Percentiles rank a stretch among this genome's conserved stretches.
phyloP scores from a whole-genome alignment of 2,888 invertebrate species.

The Caenorhabditis sp. region DNA sequence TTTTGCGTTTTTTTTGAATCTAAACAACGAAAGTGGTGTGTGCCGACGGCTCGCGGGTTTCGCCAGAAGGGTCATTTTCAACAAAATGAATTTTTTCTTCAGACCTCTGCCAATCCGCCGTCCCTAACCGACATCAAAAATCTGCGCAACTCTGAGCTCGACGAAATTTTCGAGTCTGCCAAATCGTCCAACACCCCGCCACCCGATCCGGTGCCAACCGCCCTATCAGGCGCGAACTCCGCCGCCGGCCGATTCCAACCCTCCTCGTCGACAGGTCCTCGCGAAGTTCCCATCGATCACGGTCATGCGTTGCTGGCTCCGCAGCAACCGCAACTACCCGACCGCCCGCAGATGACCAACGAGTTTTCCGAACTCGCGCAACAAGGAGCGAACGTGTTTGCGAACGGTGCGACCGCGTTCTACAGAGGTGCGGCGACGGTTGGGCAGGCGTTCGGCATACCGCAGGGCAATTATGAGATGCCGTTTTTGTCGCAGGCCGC shows the following conservation, averaged over 20 bases:
- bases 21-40: no score
- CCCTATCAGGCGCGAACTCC: background rate
- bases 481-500: constrained; percentile 49
- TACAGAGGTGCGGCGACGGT: constrained; percentile 52
- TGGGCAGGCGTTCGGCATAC: constrained; percentile 50
- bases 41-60: no score
- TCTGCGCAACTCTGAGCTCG: constrained; percentile 23
- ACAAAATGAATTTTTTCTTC: background rate
- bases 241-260: background rate
- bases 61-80: no score
- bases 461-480: constrained; percentile 41
- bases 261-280: constrained; percentile 4
- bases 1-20: background rate
- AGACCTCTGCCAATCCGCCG: constrained; percentile 21
- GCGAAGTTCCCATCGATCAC: constrained; percentile 37
- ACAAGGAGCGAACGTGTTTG: constrained; percentile 49
- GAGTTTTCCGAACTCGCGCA: constrained; percentile 38
- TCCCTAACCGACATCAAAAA: constrained; percentile 33
- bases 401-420: constrained; percentile 48
- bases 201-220: background rate
- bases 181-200: constrained; percentile 12
- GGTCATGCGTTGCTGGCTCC: constrained; percentile 33
- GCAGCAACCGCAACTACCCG: background rate
- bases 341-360: constrained; percentile 1
- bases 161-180: constrained; percentile 27